Evolutionary conservation across 1,140 invertebrate species (phyloP), one percentile per base, ranked within the genome.

Genomic region (Papilio glaucus): DNA sequence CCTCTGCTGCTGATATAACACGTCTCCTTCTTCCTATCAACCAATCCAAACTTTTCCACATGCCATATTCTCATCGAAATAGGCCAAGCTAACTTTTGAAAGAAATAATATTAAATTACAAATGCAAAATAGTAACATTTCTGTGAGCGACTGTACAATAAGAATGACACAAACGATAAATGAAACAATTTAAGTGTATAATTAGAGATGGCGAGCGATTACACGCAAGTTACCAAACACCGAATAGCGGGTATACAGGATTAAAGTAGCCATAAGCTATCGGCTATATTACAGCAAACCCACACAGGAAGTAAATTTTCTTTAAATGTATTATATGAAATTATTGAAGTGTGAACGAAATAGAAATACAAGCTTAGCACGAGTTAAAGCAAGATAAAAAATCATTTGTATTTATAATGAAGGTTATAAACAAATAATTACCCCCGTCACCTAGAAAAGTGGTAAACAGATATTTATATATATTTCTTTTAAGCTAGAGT

Each of bases 171-270:
- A 33, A 33, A 33, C 29, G 6, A 33, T 33, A 6, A 33, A 3
- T 33, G 2, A 33, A 3, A 53, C 12, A 9, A 18, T 26, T 9
- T 57, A 57, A 57, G 24, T 9, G 10, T 26, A 57, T 57, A 41
- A n/a, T 26, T 24, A 45, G 9, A 10, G n/a, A n/a, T 15, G 21
- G n/a, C 13, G 33, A 49, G 29, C 26, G n/a, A 29, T 18, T 62
- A 70, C 49, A 71, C 42, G 53, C 72, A 62, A 18, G 70, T 45
- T 74, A 39, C 18, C 57, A 69, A 62, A 63, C 65, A 70, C 72
- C 53, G 75, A 73, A 69, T 42, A 68, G 70, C 26, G 2, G 45
- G n/a, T n/a, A 24, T 3, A 53, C 21, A 53, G 49, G 21, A 26
- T 57, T 57, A 57, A 57, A 10, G 10, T 57, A 57, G 49, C 18